phyloP scores from a whole-genome alignment of 2,888 invertebrate species.

The Alitta virens region DNA sequence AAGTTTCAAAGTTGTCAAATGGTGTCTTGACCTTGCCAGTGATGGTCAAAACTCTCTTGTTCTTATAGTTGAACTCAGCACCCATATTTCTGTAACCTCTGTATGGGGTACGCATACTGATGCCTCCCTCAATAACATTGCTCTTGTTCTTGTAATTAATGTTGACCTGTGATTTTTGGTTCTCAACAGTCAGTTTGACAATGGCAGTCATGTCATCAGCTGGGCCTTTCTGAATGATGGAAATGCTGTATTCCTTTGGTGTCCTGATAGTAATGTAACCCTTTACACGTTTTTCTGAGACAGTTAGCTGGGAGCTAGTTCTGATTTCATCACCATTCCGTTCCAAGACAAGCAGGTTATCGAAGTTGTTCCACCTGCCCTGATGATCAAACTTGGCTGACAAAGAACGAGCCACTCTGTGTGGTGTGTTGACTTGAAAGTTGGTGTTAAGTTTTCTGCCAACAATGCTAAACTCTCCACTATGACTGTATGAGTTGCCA shows the following conservation, averaged over 20 bases:
- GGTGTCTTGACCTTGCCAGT: slow-evolving; percentile 12
- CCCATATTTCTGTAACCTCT: background rate
- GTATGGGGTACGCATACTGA: background rate
- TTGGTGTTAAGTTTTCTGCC: background rate
- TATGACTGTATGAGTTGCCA: background rate
- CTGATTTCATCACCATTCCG: slow-evolving; percentile 7
- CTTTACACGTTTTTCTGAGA: slow-evolving; percentile 4
- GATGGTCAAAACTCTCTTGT: background rate
- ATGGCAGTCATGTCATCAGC: background rate
- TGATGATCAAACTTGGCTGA: slow-evolving; percentile 9
- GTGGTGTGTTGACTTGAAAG: slow-evolving; percentile 15
- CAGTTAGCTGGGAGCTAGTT: slow-evolving; percentile 6
- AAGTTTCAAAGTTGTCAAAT: background rate
- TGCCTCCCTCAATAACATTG: background rate
- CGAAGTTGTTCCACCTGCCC: slow-evolving; percentile 12
- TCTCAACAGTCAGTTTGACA: background rate
- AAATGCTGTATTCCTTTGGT: slow-evolving; percentile 5
- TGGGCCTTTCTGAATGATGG: slow-evolving; percentile 1
- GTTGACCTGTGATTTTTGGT: background rate
- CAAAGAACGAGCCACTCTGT: background rate
- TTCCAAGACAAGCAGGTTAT: slow-evolving; percentile 7
- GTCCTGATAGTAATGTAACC: background rate
- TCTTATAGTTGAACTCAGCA: background rate
- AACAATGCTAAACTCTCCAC: slow-evolving; percentile 1
- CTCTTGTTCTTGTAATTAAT: background rate